phyloP scores from a whole-genome alignment of 2,113 vertebrate genomes.

The Malurus melanocephalus region DNA sequence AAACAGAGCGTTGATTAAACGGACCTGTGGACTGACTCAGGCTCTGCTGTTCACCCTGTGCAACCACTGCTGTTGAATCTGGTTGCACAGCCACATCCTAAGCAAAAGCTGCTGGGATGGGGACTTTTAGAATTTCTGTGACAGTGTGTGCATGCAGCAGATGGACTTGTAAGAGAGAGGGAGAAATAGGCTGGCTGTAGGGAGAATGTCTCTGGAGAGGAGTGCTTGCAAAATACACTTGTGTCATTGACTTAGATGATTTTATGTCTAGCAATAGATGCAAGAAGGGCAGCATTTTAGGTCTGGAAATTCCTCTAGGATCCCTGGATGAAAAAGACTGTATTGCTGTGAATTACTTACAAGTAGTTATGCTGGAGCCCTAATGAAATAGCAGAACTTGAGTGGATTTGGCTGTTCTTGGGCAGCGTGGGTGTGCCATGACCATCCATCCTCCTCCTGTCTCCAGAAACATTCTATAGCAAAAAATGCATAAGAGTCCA shows the following conservation, averaged over 20 bases:
- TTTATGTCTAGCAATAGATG: not conserved
- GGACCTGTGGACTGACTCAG: not conserved
- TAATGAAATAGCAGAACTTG: not conserved
- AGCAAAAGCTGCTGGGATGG: not conserved
- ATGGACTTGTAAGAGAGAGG: not conserved
- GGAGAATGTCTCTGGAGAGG: not conserved
- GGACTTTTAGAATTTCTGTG: not conserved
- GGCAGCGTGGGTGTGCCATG: fast-evolving
- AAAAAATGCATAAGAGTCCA: not conserved
- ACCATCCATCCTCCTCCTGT: not conserved
- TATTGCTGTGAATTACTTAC: not conserved
- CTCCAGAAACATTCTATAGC: not conserved
- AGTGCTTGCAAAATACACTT: not conserved
- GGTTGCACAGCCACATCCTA: not conserved
- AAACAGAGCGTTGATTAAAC: not conserved
- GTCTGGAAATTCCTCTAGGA: not conserved
- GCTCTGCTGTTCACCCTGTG: fast-evolving
- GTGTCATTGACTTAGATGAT: not conserved
- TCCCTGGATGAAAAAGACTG: not conserved
- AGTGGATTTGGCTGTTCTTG: not conserved
- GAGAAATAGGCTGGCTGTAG: not conserved
- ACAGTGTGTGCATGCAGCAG: not conserved
- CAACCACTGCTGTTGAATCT: not conserved
- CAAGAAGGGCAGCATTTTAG: not conserved
- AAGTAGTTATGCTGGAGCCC: not conserved